Percentiles rank a stretch among this genome's conserved stretches.
These are phyloP conservation scores for Baccha elongata DNA, from an alignment of 2,888 invertebrate genomes.

Conservation along the genomic window DNA sequence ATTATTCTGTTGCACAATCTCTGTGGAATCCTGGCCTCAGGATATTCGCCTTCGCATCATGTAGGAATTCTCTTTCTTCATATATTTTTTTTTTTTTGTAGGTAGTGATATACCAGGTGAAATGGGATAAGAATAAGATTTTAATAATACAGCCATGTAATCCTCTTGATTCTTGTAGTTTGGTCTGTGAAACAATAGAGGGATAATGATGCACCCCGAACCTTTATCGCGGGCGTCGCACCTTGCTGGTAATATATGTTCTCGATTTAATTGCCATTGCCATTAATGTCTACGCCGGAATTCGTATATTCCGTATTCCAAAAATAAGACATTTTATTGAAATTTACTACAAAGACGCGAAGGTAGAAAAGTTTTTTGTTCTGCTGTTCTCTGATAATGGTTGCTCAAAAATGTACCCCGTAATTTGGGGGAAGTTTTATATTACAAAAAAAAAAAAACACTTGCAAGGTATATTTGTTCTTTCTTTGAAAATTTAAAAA, in stretches of 20 bases:
- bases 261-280: constrained; percentile 69
- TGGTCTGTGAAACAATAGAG: constrained; percentile 55
- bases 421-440: too few relatives aligned
- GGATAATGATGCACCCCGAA: constrained; percentile 46
- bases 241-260: constrained; percentile 45
- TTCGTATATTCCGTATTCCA: constrained; percentile 46
- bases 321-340: constrained; percentile 67
- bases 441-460: too few relatives aligned
- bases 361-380: too few relatives aligned
- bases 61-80: not conserved
- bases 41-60: constrained; percentile 10
- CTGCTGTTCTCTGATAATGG: too few relatives aligned
- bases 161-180: constrained; percentile 53
- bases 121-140: constrained; percentile 46
- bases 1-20: constrained; percentile 62
- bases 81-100: too few relatives aligned
- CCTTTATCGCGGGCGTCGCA: constrained; percentile 29
- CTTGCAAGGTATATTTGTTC: too few relatives aligned
- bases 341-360: constrained; percentile 58
- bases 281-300: constrained; percentile 54
- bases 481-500: too few relatives aligned
- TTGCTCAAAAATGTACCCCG: too few relatives aligned
- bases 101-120: constrained; percentile 17
- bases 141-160: constrained; percentile 61
- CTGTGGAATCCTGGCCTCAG: constrained; percentile 18